These are phyloP conservation scores for Cactoblastis cactorum DNA, from an alignment of 2,888 invertebrate genomes.

Conservation along the genomic window DNA sequence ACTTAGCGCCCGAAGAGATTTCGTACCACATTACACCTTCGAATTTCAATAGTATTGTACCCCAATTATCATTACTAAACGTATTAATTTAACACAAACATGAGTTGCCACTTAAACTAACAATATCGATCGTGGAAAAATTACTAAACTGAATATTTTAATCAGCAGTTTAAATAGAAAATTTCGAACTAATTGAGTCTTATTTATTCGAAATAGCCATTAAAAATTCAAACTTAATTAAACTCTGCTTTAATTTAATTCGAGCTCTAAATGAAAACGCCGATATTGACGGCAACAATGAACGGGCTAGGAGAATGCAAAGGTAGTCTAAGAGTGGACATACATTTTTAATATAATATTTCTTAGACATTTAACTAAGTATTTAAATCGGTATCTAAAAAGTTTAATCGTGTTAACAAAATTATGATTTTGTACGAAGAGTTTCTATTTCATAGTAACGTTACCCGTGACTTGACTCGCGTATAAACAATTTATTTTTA, in stretches of 20 bases:
- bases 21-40: not conserved
- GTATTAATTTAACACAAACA: not conserved
- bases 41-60: constrained; percentile 6
- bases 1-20: not conserved
- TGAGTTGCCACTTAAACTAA: constrained; percentile 1
- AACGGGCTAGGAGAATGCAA: constrained; percentile 14
- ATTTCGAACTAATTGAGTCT: constrained; percentile 32
- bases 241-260: constrained; percentile 22
- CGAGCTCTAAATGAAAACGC: constrained; percentile 18
- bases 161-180: constrained; percentile 39
- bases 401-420: too few relatives aligned
- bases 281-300: constrained; percentile 25
- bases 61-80: not conserved
- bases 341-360: too few relatives aligned
- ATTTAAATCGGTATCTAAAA: too few relatives aligned
- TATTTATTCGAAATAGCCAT: constrained; percentile 26
- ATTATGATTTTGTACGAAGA: too few relatives aligned
- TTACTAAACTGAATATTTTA: constrained; percentile 24
- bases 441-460: too few relatives aligned
- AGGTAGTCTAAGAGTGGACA: constrained; percentile 4
- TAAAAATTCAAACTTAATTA: constrained; percentile 31
- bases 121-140: not conserved
- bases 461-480: too few relatives aligned
- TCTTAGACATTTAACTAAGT: too few relatives aligned
- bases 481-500: too few relatives aligned